Evolutionary conservation across 2,113 vertebrate species (phyloP), one percentile per base, ranked within the genome.

Genomic region (Gobiocypris rarus): DNA sequence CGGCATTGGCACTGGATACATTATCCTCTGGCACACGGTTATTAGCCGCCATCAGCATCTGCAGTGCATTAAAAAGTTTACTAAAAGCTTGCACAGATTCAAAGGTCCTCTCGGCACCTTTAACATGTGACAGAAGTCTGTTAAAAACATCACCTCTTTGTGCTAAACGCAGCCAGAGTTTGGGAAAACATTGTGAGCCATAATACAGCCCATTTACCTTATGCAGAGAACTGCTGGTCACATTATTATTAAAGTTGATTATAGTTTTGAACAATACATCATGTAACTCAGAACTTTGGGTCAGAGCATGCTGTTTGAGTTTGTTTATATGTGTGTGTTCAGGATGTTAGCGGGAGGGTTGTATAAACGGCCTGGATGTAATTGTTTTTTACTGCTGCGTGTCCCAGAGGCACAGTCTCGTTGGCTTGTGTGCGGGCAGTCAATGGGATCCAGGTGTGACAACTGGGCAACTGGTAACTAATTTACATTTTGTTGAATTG

Each of bases 401-500:
- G 77, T 88, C 86, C 85, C 85, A 58, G 83, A 87, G 86, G 84
- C 77, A 69, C 82, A 50, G 77, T 79, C 86, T 86, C 7, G 34
- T 52, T 88, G 82, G 87, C 83, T 67, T 78, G 83, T 52, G 41
- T 71, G 74, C 78, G 80, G 75, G 65, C 41, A 88, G 85, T 83
- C 87, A 86, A 86, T 90, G 80, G 85, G 86, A 86, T 86, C 86
- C 87, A 91, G 87, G 85, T 90, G 85, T 76, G 70, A 88, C 31
- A 41, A 67, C 65, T 9, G 13, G n/a, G 43, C 67, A 48, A 34
- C 22, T 38, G 8, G 10, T 34, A 69, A 1, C 43, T n/a, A 11
- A 81, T 58, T 48, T 28, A 48, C 15, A 2, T 74, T 50, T 45
- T n/a, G 38, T 19, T 5, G 5, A 28, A 48, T 22, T 69, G 34